Evolutionary conservation across 2,797 vertebrate genomes (phyloP).

Genomic region (Pangasius larnaudii): DNA sequence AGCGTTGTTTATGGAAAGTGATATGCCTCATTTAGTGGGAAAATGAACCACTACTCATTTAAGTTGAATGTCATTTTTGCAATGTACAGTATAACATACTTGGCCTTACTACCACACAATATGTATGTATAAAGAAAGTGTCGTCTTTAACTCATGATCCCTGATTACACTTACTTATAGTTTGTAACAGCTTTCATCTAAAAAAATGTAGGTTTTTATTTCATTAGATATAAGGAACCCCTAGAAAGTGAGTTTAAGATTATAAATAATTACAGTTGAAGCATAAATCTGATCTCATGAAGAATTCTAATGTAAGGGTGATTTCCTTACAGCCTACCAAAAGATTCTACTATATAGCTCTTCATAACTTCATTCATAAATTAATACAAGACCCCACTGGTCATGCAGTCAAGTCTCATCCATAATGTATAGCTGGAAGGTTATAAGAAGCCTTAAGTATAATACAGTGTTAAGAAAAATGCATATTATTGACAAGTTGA

Average conservation of each 20-base stretch:
- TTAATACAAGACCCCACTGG: background rate
- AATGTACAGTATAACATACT: conserved; percentile 68
- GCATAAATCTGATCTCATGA: conserved; percentile 4
- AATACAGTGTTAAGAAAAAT: conserved; percentile 33
- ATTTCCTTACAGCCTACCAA: conserved; percentile 11
- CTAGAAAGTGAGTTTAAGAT: background rate
- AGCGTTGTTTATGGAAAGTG: conserved; percentile 31
- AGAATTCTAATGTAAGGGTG: conserved; percentile 7
- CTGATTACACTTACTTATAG: background rate
- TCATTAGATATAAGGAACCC: conserved; percentile 6
- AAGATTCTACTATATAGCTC: conserved; percentile 4
- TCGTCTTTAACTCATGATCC: conserved; percentile 43
- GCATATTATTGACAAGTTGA: conserved; percentile 55
- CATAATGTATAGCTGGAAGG: background rate
- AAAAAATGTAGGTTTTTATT: background rate
- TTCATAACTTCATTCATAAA: conserved; percentile 1
- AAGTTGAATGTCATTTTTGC: conserved; percentile 65
- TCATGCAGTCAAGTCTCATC: background rate
- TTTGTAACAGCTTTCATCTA: background rate
- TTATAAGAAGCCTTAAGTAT: conserved; percentile 15
- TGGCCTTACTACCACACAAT: conserved; percentile 55
- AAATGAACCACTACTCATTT: conserved; percentile 51
- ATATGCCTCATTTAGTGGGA: conserved; percentile 40
- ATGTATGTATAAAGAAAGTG: conserved; percentile 20
- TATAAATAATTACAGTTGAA: background rate